phyloP scores from a whole-genome alignment of 1,140 invertebrate species.

The Megalopta genalis region DNA sequence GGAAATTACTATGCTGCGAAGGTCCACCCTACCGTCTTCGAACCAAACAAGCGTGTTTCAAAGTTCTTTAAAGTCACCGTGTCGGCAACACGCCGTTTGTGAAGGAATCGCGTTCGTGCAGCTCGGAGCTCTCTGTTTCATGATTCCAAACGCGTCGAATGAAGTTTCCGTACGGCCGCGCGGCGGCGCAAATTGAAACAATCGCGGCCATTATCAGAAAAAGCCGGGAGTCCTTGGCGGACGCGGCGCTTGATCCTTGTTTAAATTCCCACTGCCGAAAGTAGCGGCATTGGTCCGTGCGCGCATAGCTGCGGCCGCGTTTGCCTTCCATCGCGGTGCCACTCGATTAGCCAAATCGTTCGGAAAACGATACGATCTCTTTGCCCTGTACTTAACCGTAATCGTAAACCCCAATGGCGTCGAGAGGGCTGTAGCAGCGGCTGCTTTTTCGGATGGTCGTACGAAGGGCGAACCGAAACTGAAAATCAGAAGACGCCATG shows the following conservation, averaged over 20 bases:
- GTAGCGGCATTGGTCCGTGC: slow-evolving; percentile 16
- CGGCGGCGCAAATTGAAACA: slow-evolving; percentile 24
- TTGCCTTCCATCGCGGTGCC: slow-evolving; percentile 30
- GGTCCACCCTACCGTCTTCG: too few relatives aligned
- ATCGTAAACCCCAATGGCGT: slow-evolving; percentile 62
- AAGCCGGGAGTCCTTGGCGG: not conserved
- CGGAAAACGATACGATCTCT: slow-evolving; percentile 71
- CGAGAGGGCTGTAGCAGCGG: slow-evolving; percentile 39
- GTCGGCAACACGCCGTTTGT: too few relatives aligned
- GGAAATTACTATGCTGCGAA: too few relatives aligned
- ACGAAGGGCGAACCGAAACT: slow-evolving; percentile 18
- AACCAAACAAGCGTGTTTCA: too few relatives aligned
- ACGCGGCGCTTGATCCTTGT: slow-evolving; percentile 30
- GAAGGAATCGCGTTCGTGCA: too few relatives aligned
- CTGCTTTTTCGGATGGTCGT: slow-evolving; percentile 58
- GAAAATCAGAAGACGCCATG: slow-evolving; percentile 1
- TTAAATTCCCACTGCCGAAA: slow-evolving; percentile 50
- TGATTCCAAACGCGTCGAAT: not conserved
- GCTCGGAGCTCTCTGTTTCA: not conserved
- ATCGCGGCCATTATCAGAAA: not conserved
- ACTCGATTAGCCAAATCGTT: slow-evolving; percentile 73
- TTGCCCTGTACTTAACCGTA: slow-evolving; percentile 64
- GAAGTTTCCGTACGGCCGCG: not conserved
- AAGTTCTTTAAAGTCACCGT: too few relatives aligned
- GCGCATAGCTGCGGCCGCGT: slow-evolving; percentile 28